Conservation (phyloP, 1,140 invertebrate genomes). For the Philotrypesis tridentata region DNA sequence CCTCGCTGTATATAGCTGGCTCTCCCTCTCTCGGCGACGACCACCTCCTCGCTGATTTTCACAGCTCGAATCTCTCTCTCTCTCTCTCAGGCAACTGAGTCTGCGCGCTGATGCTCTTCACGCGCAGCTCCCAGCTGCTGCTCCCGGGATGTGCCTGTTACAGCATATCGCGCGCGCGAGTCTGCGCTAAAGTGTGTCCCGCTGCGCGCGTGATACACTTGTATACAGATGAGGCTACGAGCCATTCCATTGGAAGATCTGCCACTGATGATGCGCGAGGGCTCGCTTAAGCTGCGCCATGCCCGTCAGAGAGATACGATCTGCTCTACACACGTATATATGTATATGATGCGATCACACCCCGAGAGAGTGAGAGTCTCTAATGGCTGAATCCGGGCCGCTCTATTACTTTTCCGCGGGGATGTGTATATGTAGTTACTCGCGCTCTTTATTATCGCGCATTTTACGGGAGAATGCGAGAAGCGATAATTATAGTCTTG, state of each 20-base stretch:
- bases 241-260: conserved; percentile 69
- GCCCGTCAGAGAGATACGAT: no score
- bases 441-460: no score
- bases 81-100: conserved; percentile 50
- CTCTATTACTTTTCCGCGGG: no score
- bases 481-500: no score
- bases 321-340: conserved; percentile 24
- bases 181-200: conserved; percentile 6
- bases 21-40: conserved; percentile 46
- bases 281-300: not conserved
- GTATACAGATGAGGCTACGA: conserved; percentile 31
- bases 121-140: no score
- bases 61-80: no score
- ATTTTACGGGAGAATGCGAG: no score
- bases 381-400: no score
- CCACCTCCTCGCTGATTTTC: conserved; percentile 68
- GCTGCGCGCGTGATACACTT: no score
- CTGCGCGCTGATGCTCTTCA: conserved; percentile 60
- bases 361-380: no score
- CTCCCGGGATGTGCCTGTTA: conserved; percentile 29
- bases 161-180: not conserved
- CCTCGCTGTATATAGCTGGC: not conserved
- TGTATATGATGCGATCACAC: not conserved
- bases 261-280: no score
- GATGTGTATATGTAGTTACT: no score